Base-by-base conservation (phyloP, 2,888 invertebrate species). In the Lomographa bimaculata region DNA sequence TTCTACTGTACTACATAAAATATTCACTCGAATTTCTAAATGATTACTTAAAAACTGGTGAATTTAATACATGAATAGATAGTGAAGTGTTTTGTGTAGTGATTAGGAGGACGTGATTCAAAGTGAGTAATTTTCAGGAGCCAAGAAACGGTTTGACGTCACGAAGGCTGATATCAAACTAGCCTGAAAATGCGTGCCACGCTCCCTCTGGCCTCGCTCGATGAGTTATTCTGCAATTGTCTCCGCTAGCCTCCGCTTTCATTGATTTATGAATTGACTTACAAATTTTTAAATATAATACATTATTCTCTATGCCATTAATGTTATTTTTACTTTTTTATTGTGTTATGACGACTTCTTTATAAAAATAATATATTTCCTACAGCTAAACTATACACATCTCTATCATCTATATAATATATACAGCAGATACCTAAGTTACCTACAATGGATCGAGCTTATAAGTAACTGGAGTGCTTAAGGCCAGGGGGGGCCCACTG, bases 151-250 rank as follows among this genome's bases (percentile, higher is more conserved):
- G 73, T 79, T 58, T 75, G 86, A 80, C 83, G 83, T 81, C 81
- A 76, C 85, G 83, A 64, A 61, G 57, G 82, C 84, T 76, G 85
- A 75, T 82, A 83, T 78, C 83, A 82, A 84, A 89, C 87, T 89
- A 87, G 82, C 74, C 78, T 74, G 86, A 81, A n/a, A 79, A 82
- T 80, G 83, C 81, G 84, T 82, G 78, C 80, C 75, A 77, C 80
- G 77, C 81, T 83, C 82, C 71, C 81, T 76, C 79, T 72, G 76
- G 71, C 74, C 80, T 77, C 62, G 60, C 64, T 64, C 61, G 65
- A 60, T 61, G 86, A 55, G 69, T 48, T 67, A 87, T 87, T 87
- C 87, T 78, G 77, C 78, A 67, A 78, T 60, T 52, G 21, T 42
- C 45, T 50, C 44, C 37, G 38, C 40, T 33, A 16, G 35, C 28